Percentiles rank a stretch among this genome's conserved stretches.
phyloP scores from a whole-genome alignment of 2,888 invertebrate genomes.

The Papilio gigon region DNA sequence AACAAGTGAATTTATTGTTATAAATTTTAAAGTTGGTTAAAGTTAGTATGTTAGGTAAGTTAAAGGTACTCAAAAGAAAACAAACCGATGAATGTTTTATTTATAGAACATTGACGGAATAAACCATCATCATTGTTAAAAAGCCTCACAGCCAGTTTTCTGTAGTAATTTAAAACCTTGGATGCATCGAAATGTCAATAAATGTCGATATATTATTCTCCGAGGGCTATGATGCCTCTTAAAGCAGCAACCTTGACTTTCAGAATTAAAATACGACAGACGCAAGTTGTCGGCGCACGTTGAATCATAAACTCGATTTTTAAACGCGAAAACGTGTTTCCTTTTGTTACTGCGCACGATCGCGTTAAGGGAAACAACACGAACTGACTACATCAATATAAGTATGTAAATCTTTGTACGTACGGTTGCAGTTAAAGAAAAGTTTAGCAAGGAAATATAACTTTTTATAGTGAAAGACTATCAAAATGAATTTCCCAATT shows the following conservation, averaged over 20 bases:
- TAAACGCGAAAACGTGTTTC: constrained; percentile 34
- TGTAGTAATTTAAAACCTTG: constrained; percentile 24
- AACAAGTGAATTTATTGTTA: background rate
- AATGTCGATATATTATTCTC: constrained; percentile 26
- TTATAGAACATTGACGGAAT: constrained; percentile 12
- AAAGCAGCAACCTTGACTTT: constrained; percentile 38
- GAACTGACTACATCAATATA: background rate
- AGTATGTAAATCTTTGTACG: background rate
- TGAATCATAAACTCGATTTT: constrained; percentile 40
- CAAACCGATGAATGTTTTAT: background rate
- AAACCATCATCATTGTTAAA: constrained; percentile 19
- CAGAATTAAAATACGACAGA: constrained; percentile 31
- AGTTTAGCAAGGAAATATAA: background rate
- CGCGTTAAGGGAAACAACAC: constrained; percentile 17
- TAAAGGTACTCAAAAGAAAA: background rate
- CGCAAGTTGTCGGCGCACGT: constrained; percentile 4
- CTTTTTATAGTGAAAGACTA: background rate
- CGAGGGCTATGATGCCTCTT: constrained; percentile 19
- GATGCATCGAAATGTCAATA: constrained; percentile 32
- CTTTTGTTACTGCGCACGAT: constrained; percentile 35
- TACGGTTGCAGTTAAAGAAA: background rate
- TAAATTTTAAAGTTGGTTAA: background rate
- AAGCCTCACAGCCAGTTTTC: constrained; percentile 28
- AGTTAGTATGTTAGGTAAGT: too few relatives aligned
- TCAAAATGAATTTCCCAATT: background rate